Evolutionary conservation across 2,797 vertebrate genomes (phyloP), one percentile per base, ranked within the genome.

Genomic region (Squalus acanthias): DNA sequence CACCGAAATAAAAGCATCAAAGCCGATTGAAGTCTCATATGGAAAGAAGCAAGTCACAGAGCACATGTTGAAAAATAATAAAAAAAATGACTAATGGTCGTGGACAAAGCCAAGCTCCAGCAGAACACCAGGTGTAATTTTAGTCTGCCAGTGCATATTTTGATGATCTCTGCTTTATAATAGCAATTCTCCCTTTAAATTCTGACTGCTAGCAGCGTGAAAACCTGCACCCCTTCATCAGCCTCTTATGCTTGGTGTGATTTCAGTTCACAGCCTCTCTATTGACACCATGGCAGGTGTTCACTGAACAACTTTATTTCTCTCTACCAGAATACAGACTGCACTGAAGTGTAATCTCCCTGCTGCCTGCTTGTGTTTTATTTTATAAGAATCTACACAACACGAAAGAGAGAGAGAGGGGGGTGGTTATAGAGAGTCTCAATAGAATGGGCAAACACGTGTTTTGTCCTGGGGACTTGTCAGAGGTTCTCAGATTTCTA

Each of bases 211-310:
- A 96, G 96, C 97, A 97, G 97, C 97, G 93, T 96, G 97, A 97
- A 96, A 97, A 96, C 96, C 96, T 96, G 96, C 96, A 97, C 96
- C 96, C 96, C 96, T 96, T 96, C 97, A 97, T 97, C 97, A 97
- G 97, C 96, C 97, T 97, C 96, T 96, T 97, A 97, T 97, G 97
- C 97, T 97, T 97, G 97, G 97, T 97, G 97, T 97, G 97, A 97
- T 97, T 98, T 97, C 96, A 96, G 96, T 97, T 97, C 97, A 97
- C 96, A 96, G 97, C 95, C 97, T 96, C 96, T 97, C 97, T 97
- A 98, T 98, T 98, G 97, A 98, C 97, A 97, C 97, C 97, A 97
- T 97, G 97, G 97, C 97, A 98, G 97, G 97, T 98, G 97, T 97
- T 97, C 97, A 96, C 97, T 96, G 97, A 97, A 97, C 97, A 97